phyloP scores from a whole-genome alignment of 2,113 vertebrate species.

The Microcebus lehilahytsara region DNA sequence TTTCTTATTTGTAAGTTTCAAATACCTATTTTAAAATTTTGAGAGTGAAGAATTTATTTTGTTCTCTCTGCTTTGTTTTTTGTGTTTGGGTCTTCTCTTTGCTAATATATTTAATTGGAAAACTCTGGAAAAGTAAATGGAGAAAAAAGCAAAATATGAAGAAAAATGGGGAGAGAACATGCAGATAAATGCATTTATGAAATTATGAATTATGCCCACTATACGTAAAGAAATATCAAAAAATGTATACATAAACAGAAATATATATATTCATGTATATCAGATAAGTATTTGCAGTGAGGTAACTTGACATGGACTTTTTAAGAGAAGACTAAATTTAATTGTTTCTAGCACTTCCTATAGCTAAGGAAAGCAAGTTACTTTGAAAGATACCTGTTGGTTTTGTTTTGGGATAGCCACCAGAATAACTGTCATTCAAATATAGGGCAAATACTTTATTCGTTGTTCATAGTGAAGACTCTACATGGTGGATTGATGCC shows the following conservation, averaged over 20 bases:
- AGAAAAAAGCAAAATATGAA: neutral
- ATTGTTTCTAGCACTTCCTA: neutral
- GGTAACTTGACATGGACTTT: neutral
- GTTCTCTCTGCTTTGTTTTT: neutral
- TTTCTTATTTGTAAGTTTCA: neutral
- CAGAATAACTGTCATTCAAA: neutral
- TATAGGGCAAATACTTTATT: slow-evolving; percentile 8
- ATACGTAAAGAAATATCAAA: neutral
- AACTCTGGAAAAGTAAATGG: neutral
- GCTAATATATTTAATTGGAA: neutral
- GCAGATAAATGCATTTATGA: neutral
- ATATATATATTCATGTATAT: neutral
- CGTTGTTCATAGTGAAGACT: neutral
- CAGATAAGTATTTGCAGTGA: neutral
- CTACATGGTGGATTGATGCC: neutral
- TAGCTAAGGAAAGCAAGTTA: neutral
- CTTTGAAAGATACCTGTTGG: slow-evolving; percentile 4
- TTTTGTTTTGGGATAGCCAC: neutral
- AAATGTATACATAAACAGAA: slow-evolving; percentile 29
- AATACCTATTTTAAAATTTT: neutral
- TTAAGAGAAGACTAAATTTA: neutral
- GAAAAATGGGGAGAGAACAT: neutral
- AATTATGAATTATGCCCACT: neutral
- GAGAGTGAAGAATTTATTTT: slow-evolving; percentile 12
- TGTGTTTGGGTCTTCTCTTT: neutral